Conservation (phyloP, 1,140 invertebrate genomes). For the Euschistus heros region DNA sequence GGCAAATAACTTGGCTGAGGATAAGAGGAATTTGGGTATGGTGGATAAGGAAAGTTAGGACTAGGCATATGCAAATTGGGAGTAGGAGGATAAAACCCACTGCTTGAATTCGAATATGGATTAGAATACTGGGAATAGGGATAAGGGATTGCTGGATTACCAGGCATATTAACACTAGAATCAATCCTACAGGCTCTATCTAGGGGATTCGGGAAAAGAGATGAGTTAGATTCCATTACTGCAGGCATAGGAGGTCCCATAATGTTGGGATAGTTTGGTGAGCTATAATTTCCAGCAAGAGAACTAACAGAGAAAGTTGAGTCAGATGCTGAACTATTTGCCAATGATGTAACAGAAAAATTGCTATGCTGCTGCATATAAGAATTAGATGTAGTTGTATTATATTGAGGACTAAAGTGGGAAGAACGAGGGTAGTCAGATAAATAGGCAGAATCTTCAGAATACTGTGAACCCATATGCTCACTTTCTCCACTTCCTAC, state of each 20-base stretch:
- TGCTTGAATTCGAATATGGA: conserved; percentile 35
- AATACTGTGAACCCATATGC: conserved; percentile 27
- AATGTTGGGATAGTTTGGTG: conserved; percentile 31
- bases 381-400: conserved; percentile 29
- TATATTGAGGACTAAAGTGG: conserved; percentile 29
- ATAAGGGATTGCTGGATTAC: conserved; percentile 33
- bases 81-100: conserved; percentile 32
- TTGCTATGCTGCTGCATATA: conserved; percentile 32
- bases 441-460: conserved; percentile 32
- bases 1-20: conserved; percentile 39
- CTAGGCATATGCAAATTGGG: conserved; percentile 43
- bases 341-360: conserved; percentile 37
- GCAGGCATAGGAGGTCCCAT: conserved; percentile 30
- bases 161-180: conserved; percentile 30
- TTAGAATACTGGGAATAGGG: conserved; percentile 37
- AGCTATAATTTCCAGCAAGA: conserved; percentile 32
- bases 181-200: conserved; percentile 21
- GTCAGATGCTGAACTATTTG: conserved; percentile 33
- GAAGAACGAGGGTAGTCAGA: conserved; percentile 31
- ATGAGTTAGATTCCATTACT: conserved; percentile 26
- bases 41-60: conserved; percentile 43
- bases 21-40: conserved; percentile 37
- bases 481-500: conserved; percentile 26
- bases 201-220: conserved; percentile 33
- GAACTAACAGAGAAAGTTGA: conserved; percentile 34